Percentiles rank a stretch among this genome's conserved stretches.
Conservation (phyloP, 1,140 invertebrate genomes). For the Heliconius congener region DNA sequence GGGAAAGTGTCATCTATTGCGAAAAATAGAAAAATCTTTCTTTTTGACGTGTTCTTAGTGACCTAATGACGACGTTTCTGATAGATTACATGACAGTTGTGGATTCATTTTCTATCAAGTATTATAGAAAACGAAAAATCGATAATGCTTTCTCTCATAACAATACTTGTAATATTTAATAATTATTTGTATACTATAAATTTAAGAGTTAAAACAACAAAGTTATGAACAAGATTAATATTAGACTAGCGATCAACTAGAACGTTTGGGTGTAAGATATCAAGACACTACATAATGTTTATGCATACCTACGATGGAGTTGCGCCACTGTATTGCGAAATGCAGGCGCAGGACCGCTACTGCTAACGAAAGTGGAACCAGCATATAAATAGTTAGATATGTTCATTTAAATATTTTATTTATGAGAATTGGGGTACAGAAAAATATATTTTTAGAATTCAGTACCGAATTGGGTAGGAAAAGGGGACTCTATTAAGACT, state of each 20-base stretch:
- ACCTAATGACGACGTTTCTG: no score
- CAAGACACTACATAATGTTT: conserved; percentile 10
- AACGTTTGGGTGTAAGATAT: conserved; percentile 12
- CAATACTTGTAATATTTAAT: background rate
- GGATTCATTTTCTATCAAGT: no score
- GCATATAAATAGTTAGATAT: background rate
- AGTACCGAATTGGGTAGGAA: no score
- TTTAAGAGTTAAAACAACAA: background rate
- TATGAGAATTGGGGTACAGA: no score
- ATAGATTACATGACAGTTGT: no score
- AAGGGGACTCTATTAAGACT: no score
- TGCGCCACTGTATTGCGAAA: conserved; percentile 12
- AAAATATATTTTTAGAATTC: no score
- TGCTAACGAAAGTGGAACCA: conserved; percentile 17
- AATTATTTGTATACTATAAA: background rate
- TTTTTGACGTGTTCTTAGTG: no score
- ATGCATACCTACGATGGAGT: background rate
- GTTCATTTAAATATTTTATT: background rate
- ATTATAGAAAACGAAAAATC: no score
- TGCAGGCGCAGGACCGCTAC: conserved; percentile 11
- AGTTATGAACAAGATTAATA: background rate
- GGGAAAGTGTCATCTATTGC: no score
- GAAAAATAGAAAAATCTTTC: no score
- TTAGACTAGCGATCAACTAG: conserved; percentile 1
- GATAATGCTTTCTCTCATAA: no score